These are phyloP conservation scores for Cydia splendana DNA, from an alignment of 1,140 invertebrate species.

Conservation along the genomic window DNA sequence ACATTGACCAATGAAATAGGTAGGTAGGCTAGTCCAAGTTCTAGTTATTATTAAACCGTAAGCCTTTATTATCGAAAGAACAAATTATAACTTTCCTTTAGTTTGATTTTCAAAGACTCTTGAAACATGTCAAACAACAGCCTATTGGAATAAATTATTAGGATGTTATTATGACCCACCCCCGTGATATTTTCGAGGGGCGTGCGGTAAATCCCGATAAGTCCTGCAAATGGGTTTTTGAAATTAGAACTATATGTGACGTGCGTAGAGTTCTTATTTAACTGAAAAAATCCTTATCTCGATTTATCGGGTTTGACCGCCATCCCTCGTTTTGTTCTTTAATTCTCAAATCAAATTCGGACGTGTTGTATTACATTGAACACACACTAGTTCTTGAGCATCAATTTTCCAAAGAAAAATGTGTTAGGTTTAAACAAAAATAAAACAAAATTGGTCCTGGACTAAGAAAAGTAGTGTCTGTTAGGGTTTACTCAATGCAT, in stretches of 20 bases:
- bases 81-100: not conserved
- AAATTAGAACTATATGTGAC: too few species aligned
- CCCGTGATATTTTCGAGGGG: not conserved
- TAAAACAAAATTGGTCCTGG: not conserved
- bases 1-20: too few species aligned
- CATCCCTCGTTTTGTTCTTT: not conserved
- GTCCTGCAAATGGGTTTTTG: too few species aligned
- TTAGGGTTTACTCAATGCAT: constrained; percentile 39
- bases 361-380: not conserved
- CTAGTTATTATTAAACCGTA: too few species aligned
- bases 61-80: not conserved
- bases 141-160: not conserved
- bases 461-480: not conserved
- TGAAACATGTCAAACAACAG: not conserved
- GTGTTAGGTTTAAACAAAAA: not conserved
- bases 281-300: too few species aligned
- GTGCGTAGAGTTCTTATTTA: too few species aligned
- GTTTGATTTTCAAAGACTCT: not conserved
- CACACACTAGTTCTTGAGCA: too few species aligned
- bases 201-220: too few species aligned
- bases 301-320: too few species aligned
- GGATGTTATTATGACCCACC: not conserved
- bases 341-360: not conserved
- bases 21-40: too few species aligned
- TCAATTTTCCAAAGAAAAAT: too few species aligned